Conservation (phyloP, 2,113 vertebrate genomes). For the Alethe diademata region DNA sequence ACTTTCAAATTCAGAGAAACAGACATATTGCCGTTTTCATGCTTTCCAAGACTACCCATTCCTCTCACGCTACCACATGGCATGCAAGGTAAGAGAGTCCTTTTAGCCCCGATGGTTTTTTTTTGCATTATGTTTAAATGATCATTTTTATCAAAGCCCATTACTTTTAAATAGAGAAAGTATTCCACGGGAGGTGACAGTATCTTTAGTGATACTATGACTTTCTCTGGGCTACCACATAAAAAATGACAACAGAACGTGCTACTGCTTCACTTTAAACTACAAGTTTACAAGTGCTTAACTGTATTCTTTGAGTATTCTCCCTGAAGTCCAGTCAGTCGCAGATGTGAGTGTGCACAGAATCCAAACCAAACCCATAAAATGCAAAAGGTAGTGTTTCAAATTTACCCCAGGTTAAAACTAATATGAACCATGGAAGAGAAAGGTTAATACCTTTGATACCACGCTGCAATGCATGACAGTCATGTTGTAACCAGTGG, state of each 20-base stretch:
- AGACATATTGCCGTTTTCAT: not conserved
- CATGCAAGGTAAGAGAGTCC: not conserved
- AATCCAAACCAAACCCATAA: not conserved
- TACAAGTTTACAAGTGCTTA: not conserved
- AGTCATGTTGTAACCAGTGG: constrained; percentile 77
- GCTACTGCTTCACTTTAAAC: not conserved
- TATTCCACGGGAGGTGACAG: not conserved
- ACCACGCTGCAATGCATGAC: constrained; percentile 70
- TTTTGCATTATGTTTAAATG: not conserved
- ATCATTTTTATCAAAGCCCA: not conserved
- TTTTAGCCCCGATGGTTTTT: not conserved
- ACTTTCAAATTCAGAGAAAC: constrained; percentile 10
- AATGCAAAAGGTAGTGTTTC: not conserved
- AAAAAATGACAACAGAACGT: not conserved
- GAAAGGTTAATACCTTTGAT: constrained; percentile 61
- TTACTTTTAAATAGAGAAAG: not conserved
- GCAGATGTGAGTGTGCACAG: not conserved
- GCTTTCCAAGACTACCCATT: not conserved
- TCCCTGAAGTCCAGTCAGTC: not conserved
- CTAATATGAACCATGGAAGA: constrained; percentile 45
- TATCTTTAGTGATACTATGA: not conserved
- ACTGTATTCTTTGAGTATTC: not conserved
- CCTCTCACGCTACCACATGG: not conserved
- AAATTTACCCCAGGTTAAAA: constrained; percentile 43
- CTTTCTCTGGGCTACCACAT: not conserved